Evolutionary conservation across 35 echinoderm and acorn worm species (phyloP).

Genomic region (Stichopus chloronotus): DNA sequence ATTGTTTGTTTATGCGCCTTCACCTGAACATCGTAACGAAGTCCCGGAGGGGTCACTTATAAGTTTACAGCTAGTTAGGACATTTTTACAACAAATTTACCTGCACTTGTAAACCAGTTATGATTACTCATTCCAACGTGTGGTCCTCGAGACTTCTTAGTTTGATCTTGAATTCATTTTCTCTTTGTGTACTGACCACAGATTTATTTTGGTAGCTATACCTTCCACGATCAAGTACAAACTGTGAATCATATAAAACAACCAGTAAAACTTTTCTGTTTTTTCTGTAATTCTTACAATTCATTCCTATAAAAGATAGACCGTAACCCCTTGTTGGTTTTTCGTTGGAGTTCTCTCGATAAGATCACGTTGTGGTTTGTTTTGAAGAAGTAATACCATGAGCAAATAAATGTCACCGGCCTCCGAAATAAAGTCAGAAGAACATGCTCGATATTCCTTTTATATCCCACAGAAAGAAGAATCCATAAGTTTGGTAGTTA

Average conservation of each 20-base stretch:
- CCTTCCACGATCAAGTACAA: slow-evolving; percentile 12
- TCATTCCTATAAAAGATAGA: background rate
- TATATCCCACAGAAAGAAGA: background rate
- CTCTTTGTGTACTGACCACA: slow-evolving; percentile 29
- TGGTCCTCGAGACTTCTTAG: background rate
- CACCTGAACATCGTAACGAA: background rate
- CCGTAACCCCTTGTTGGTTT: slow-evolving; percentile 47
- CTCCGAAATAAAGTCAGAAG: slow-evolving; percentile 32
- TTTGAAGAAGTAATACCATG: slow-evolving; percentile 56
- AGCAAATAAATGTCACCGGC: slow-evolving; percentile 46
- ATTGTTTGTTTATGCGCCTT: background rate
- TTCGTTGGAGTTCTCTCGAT: slow-evolving; percentile 5
- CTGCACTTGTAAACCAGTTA: background rate
- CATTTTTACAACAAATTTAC: background rate
- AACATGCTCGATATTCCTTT: slow-evolving; percentile 42
- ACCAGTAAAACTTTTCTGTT: background rate
- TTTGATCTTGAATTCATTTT: background rate
- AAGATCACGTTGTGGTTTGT: slow-evolving; percentile 42
- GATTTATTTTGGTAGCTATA: background rate
- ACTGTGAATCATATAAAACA: slow-evolving; percentile 17
- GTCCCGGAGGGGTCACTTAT: background rate
- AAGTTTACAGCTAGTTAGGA: background rate
- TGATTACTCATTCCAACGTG: background rate
- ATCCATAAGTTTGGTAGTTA: slow-evolving; percentile 37
- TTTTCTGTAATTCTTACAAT: background rate